Base-by-base conservation (phyloP, 1,140 invertebrate species). In the Macrobrachium rosenbergii region DNA sequence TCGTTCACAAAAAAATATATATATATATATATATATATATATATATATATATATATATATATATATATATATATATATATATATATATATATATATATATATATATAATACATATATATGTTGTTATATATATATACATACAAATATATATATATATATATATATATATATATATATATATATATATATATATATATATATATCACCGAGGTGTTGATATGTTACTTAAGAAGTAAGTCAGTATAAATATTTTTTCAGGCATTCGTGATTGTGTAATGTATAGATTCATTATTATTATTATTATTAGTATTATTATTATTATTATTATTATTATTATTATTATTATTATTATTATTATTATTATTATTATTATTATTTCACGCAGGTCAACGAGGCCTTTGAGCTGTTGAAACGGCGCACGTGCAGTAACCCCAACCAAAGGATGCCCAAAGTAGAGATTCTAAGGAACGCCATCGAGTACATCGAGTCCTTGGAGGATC, bases 381-480 rank as follows among this genome's bases (percentile, higher is more conserved):
- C 16, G 1, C 78, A 97, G 96, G 98, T 99, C 88, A 99, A 99
- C 92, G 98, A 99, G 92, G 98, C 98, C 0, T 99, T 99, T 92
- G 98, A 99, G 92, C 95, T 97, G 52, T 92, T 99, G 64, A 98
- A 99, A 91, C 93, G 96, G 90, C 92, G 98, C 88, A 98, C 98
- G 0, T 97, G 98, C 90, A 95, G 96, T 87, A 99, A 99, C 92
- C 97, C 97, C 2, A 98, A 97, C 91, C 98, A 99, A 91, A 93
- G 98, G 81, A 93, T 99, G 90, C 98, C 98, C 7, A 99, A 99
- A 93, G 96, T 99, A 78, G 98, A 99, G 92, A 99, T 99, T 89
- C 93, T 99, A 23, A 93, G 98, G 88, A 98, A 98, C 91, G 98
- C 98, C 60, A 99, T 99, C 91, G 98, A 99, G 90, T 99, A 99